A percentile compares a stretch with the other conserved stretches of the same genome.
Evolutionary conservation across 2,888 invertebrate genomes (phyloP).

Genomic region (Tridacna crocea): DNA sequence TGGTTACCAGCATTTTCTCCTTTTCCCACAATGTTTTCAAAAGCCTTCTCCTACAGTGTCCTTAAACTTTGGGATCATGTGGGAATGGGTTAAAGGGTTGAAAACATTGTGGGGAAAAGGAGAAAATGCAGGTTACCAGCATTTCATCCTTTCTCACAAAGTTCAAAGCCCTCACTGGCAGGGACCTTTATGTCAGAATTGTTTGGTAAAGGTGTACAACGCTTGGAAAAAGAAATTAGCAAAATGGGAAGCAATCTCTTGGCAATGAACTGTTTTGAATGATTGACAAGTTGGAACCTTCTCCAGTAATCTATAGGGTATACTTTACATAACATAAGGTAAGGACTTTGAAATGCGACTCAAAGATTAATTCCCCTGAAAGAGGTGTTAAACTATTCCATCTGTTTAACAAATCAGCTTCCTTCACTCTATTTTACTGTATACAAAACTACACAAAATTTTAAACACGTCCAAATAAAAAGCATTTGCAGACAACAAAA

Average conservation of each 20-base stretch:
- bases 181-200: background rate
- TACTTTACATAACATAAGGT: constrained; percentile 18
- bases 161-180: background rate
- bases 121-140: too few relatives aligned
- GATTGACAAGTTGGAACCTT: constrained; percentile 14
- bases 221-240: background rate
- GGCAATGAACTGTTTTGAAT: background rate
- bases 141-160: background rate
- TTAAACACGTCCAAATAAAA: too few relatives aligned
- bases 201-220: background rate
- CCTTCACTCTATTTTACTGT: constrained; percentile 33
- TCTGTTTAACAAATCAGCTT: constrained; percentile 29
- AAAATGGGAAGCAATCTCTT: background rate
- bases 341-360: constrained; percentile 30
- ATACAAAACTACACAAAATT: too few relatives aligned
- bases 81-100: too few relatives aligned
- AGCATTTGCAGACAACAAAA: too few relatives aligned
- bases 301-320: background rate
- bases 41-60: too few relatives aligned
- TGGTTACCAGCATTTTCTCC: too few relatives aligned
- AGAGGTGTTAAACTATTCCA: constrained; percentile 33
- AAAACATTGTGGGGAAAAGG: too few relatives aligned
- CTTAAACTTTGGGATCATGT: too few relatives aligned
- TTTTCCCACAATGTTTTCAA: too few relatives aligned
- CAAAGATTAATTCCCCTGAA: constrained; percentile 44